These are phyloP conservation scores for Ataeniobius toweri DNA, from an alignment of 2,797 vertebrate genomes.

Conservation along the genomic window DNA sequence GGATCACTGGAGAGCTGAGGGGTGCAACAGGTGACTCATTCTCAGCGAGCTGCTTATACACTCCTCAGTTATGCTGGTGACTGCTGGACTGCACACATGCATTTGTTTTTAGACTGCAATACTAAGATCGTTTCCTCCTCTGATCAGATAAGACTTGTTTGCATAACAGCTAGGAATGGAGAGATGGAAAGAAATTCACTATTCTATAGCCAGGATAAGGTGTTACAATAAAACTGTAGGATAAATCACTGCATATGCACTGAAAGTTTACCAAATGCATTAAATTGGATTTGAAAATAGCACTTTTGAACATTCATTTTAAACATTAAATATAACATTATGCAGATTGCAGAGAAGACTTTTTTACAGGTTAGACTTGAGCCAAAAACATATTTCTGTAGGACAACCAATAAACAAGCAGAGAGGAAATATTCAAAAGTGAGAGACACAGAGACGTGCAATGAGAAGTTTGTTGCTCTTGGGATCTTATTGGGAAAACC, in stretches of 20 bases:
- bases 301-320: not conserved
- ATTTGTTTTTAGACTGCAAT: not conserved
- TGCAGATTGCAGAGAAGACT: not conserved
- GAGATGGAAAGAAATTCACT: not conserved
- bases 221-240: not conserved
- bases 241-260: no score
- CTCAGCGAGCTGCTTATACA: constrained; percentile 6
- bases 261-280: not conserved
- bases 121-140: not conserved
- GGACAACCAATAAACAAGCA: not conserved
- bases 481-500: not conserved
- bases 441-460: not conserved
- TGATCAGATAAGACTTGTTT: not conserved
- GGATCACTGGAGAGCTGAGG: constrained; percentile 18
- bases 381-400: not conserved
- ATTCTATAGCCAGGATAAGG: not conserved
- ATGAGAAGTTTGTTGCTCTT: not conserved
- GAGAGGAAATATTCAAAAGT: not conserved
- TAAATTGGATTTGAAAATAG: not conserved
- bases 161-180: not conserved
- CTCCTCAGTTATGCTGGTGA: constrained; percentile 1
- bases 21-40: constrained; percentile 69
- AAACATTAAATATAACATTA: not conserved
- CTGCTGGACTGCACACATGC: not conserved
- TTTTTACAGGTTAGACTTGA: not conserved